A percentile compares a stretch with the other conserved stretches of the same genome.
These are phyloP conservation scores for Byasa hedistus DNA, from an alignment of 2,888 invertebrate genomes.

Conservation along the genomic window DNA sequence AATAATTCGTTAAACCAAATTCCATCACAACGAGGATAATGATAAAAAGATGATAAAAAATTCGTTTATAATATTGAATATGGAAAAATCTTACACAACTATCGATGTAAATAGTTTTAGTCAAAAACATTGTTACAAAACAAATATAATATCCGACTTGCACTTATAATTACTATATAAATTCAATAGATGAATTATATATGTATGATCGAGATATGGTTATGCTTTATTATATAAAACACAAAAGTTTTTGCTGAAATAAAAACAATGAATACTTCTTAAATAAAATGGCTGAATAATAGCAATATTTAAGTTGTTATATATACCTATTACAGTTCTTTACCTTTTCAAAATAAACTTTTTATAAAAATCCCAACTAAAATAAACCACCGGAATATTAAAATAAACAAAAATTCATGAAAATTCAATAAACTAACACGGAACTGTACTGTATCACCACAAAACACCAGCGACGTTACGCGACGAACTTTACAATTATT, in stretches of 20 bases:
- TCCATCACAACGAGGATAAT: no score
- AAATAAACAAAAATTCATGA: not conserved
- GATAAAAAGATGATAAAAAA: no score
- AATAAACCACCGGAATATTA: slow-evolving; percentile 2
- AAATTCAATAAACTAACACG: not conserved
- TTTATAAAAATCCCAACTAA: slow-evolving; percentile 12
- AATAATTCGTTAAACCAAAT: no score
- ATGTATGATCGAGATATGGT: not conserved
- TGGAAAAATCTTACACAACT: no score
- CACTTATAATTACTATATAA: no score
- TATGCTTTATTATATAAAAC: not conserved
- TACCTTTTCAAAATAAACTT: slow-evolving; percentile 18
- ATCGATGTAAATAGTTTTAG: no score
- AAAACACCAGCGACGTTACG: slow-evolving; percentile 14
- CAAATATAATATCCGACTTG: no score
- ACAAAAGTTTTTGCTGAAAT: not conserved
- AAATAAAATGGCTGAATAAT: not conserved
- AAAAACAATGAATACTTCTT: not conserved
- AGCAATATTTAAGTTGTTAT: not conserved
- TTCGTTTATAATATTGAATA: no score
- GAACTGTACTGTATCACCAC: slow-evolving; percentile 4
- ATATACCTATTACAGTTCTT: not conserved
- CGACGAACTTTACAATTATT: slow-evolving; percentile 16
- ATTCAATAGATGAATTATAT: no score
- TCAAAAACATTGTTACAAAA: no score